phyloP scores from a whole-genome alignment of 2,888 invertebrate species.

The Pachycephus smyrnensis region DNA sequence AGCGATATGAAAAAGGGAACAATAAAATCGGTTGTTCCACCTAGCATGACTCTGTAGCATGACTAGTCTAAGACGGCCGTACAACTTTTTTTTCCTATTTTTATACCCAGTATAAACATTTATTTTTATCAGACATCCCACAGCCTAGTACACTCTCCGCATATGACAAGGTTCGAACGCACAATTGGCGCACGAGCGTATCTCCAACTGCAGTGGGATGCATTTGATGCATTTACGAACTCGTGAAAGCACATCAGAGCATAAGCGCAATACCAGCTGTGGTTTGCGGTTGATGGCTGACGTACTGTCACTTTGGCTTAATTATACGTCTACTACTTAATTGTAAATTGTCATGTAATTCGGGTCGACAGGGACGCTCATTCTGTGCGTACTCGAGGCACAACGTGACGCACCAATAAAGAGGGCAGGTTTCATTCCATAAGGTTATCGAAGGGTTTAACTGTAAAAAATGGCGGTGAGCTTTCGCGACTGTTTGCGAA shows the following conservation, averaged over 20 bases:
- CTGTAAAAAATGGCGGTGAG: neutral
- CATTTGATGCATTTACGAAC: slow-evolving; percentile 24
- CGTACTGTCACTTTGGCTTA: slow-evolving; percentile 34
- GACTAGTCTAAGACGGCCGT: slow-evolving; percentile 28
- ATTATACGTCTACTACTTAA: slow-evolving; percentile 37
- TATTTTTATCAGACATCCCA: neutral
- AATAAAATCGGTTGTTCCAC: slow-evolving; percentile 36
- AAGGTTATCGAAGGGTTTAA: neutral
- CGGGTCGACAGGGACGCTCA: slow-evolving; percentile 4
- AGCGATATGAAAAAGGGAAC: slow-evolving; percentile 16
- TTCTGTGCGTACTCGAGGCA: neutral
- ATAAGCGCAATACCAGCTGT: slow-evolving; percentile 26
- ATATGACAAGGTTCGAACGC: neutral
- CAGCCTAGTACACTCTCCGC: slow-evolving; percentile 21
- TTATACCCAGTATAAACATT: neutral
- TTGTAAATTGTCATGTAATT: slow-evolving; percentile 39
- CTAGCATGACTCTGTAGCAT: slow-evolving; percentile 30
- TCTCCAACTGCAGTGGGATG: slow-evolving; percentile 12
- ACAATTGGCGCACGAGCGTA: neutral
- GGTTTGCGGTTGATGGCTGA: slow-evolving; percentile 26
- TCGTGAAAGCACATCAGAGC: slow-evolving; percentile 26
- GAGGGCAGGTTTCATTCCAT: neutral
- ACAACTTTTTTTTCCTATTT: slow-evolving; percentile 24
- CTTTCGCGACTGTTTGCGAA: neutral
- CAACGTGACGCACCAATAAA: neutral